phyloP scores from a whole-genome alignment of 2,113 vertebrate species.

The Copsychus sechellarum region DNA sequence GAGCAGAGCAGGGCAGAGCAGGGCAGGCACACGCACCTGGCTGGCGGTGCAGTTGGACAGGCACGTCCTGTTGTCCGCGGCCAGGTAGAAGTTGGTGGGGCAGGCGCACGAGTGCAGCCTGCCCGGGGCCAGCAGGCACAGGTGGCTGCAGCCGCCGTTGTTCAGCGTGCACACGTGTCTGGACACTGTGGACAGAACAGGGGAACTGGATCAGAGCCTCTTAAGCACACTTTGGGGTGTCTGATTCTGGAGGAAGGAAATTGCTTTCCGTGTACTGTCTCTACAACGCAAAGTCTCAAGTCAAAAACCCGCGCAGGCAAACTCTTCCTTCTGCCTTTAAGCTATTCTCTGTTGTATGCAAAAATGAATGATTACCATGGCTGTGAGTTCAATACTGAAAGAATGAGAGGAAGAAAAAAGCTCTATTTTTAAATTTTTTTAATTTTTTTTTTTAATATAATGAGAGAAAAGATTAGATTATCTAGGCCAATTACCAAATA shows the following conservation, averaged over 20 bases:
- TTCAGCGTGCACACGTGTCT: constrained; percentile 91
- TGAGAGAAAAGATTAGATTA: background rate
- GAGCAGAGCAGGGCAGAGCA: too few species aligned
- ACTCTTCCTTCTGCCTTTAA: background rate
- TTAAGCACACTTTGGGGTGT: background rate
- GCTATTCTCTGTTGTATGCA: background rate
- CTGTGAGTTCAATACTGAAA: background rate
- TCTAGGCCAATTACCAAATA: background rate
- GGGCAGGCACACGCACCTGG: constrained; percentile 77
- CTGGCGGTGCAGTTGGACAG: constrained; percentile 98
- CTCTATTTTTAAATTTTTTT: background rate
- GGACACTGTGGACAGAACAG: constrained; percentile 76
- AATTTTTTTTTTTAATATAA: background rate
- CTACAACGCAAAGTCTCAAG: background rate
- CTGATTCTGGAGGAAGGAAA: background rate
- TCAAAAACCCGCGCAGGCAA: background rate
- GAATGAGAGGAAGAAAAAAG: background rate
- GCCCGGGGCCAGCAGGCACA: constrained; percentile 91
- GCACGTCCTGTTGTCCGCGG: constrained; percentile 91
- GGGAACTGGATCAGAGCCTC: background rate
- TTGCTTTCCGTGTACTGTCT: background rate
- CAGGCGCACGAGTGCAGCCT: constrained; percentile 90
- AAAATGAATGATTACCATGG: background rate
- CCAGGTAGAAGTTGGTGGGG: constrained; percentile 97
- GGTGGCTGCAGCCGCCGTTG: constrained; percentile 96